Percentiles rank a stretch among this genome's conserved stretches.
Evolutionary conservation across 2,113 vertebrate species (phyloP).

Genomic region (Heterocephalus glaber): DNA sequence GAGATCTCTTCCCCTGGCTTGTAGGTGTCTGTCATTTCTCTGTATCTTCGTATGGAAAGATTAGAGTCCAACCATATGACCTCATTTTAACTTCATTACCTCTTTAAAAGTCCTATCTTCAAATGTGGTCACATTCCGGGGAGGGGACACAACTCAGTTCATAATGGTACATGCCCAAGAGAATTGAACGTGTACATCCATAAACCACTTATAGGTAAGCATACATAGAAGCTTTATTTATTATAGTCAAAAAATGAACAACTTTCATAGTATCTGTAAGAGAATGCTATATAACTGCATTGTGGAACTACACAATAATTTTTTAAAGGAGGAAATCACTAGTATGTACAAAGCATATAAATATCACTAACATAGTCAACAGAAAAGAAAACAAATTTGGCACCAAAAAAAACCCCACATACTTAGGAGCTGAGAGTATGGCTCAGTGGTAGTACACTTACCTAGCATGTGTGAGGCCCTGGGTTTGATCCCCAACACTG

Average conservation of each 20-base stretch:
- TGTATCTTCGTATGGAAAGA: neutral
- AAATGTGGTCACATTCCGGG: neutral
- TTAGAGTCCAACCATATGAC: neutral
- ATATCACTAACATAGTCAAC: neutral
- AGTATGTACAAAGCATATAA: neutral
- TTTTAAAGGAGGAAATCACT: neutral
- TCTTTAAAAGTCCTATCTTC: neutral
- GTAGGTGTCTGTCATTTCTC: too few species aligned
- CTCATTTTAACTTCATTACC: neutral
- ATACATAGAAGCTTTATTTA: neutral
- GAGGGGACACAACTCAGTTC: neutral
- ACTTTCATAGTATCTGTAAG: neutral
- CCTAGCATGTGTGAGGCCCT: neutral
- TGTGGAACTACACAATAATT: neutral
- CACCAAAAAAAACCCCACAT: neutral
- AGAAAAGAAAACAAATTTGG: neutral
- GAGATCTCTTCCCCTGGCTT: neutral
- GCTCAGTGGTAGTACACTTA: neutral
- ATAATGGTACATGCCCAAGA: neutral
- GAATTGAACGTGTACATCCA: neutral
- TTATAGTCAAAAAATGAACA: neutral
- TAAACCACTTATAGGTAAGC: neutral
- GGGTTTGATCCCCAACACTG: neutral
- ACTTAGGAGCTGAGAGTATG: neutral
- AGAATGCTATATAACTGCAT: neutral